Percentiles rank a stretch among this genome's conserved stretches.
phyloP scores from a whole-genome alignment of 2,113 vertebrate species.

The Oryzias javanicus region DNA sequence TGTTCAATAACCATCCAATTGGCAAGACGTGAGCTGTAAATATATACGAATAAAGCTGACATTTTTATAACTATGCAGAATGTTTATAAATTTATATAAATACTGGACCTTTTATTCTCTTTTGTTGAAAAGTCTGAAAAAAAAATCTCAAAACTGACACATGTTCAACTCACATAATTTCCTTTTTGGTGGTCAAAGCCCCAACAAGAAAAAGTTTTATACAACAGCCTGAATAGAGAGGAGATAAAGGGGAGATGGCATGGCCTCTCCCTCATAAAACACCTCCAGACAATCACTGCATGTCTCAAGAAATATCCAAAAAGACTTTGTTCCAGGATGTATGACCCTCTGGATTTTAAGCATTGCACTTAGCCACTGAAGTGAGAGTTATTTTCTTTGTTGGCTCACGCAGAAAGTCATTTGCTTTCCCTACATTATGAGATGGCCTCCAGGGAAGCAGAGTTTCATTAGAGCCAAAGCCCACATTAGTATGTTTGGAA shows the following conservation, averaged over 20 bases:
- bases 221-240: conserved; percentile 6
- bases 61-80: too few relatives aligned
- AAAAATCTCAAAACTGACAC: neutral
- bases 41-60: too few relatives aligned
- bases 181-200: neutral
- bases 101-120: too few relatives aligned
- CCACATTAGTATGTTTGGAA: conserved; percentile 57
- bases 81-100: too few relatives aligned
- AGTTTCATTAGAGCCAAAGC: conserved; percentile 53
- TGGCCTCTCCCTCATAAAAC: conserved; percentile 13
- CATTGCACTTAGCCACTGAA: conserved; percentile 30
- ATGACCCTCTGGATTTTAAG: conserved; percentile 30
- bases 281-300: conserved; percentile 9
- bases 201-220: conserved; percentile 8
- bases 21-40: too few relatives aligned
- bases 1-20: too few relatives aligned
- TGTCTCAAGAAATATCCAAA: conserved; percentile 25
- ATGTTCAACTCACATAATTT: neutral
- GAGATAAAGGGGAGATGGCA: conserved; percentile 9
- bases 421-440: conserved; percentile 25
- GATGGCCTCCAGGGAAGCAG: conserved; percentile 40
- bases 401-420: conserved; percentile 30
- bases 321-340: conserved; percentile 37
- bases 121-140: too few relatives aligned
- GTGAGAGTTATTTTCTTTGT: conserved; percentile 38